Evolutionary conservation across 35 echinoderm and acorn worm genomes (phyloP).

Genomic region (Apostichopus japonicus): DNA sequence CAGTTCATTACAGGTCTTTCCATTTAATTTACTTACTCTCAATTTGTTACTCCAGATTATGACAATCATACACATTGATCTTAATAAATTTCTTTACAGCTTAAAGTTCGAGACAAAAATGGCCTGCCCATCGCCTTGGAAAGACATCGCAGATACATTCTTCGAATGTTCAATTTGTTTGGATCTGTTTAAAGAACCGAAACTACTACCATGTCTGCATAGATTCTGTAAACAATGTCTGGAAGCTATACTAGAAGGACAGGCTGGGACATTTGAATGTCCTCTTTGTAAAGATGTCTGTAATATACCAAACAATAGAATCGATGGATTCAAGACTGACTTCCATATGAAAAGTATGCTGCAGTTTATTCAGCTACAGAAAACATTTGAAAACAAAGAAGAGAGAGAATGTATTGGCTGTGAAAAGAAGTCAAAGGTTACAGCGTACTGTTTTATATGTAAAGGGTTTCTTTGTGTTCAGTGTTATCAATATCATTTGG

Average conservation of each 20-base stretch:
- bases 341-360: constrained; percentile 6
- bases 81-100: too few relatives aligned
- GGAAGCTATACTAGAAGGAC: not conserved
- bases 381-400: not conserved
- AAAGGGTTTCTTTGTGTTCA: not conserved
- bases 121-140: too few relatives aligned
- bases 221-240: not conserved
- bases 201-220: constrained; percentile 22
- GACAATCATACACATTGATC: too few relatives aligned
- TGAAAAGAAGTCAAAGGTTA: not conserved
- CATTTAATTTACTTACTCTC: too few relatives aligned
- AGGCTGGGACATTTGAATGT: not conserved
- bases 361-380: constrained; percentile 1
- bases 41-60: too few relatives aligned
- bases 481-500: not conserved
- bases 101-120: too few relatives aligned
- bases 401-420: not conserved
- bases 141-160: not conserved
- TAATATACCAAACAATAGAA: not conserved
- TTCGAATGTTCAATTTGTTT: not conserved
- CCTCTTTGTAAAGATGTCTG: not conserved
- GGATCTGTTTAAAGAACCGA: constrained; percentile 8
- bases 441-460: constrained; percentile 27
- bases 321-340: constrained; percentile 3
- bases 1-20: too few relatives aligned